Conservation (phyloP, 2,113 vertebrate genomes). For the Chloropsis hardwickii region DNA sequence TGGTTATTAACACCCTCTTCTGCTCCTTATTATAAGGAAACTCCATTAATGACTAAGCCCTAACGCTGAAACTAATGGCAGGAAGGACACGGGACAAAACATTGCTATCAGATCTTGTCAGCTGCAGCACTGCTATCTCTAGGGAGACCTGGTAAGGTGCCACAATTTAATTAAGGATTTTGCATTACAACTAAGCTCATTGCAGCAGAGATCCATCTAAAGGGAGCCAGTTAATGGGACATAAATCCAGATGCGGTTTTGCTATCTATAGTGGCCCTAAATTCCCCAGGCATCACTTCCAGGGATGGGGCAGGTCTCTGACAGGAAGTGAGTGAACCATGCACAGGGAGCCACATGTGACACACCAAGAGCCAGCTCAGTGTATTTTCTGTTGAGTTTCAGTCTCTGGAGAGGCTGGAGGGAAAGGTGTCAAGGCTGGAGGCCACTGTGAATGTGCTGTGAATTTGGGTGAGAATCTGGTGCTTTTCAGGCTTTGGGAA, state of each 20-base stretch:
- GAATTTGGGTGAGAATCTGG: neutral
- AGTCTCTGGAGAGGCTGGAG: neutral
- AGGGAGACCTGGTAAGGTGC: neutral
- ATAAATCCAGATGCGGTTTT: neutral
- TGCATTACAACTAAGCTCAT: neutral
- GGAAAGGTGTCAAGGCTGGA: neutral
- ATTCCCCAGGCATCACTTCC: neutral
- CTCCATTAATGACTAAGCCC: neutral
- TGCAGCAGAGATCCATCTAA: neutral
- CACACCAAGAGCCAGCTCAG: neutral
- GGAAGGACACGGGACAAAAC: conserved; percentile 7
- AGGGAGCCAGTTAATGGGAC: neutral
- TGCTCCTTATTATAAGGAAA: neutral
- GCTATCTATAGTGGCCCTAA: neutral
- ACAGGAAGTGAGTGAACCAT: neutral
- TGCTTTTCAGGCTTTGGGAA: neutral
- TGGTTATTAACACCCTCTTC: neutral
- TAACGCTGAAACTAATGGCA: neutral
- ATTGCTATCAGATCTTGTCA: neutral
- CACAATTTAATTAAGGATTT: neutral
- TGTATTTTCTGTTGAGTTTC: neutral
- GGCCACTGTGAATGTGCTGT: neutral
- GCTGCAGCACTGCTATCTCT: neutral
- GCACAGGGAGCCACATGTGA: neutral
- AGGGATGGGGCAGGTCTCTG: neutral